Conservation (phyloP, 2,888 invertebrate genomes). For the Punctoribates punctum region DNA sequence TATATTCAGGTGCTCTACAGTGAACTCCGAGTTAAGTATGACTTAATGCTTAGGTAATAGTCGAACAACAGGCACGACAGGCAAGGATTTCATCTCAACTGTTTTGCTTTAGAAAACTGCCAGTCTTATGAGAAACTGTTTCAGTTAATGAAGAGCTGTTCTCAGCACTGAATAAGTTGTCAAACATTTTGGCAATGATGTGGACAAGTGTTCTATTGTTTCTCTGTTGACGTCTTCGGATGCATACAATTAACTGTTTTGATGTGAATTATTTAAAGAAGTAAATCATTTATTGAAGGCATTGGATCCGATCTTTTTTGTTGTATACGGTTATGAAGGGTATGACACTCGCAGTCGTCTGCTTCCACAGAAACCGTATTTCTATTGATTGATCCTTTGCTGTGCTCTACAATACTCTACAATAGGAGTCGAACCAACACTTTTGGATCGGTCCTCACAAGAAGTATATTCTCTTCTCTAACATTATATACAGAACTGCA, state of each 20-base stretch:
- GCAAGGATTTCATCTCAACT: slow-evolving; percentile 8
- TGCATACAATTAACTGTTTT: slow-evolving; percentile 16
- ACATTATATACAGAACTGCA: not conserved
- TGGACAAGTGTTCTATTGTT: slow-evolving; percentile 6
- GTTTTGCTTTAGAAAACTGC: not conserved
- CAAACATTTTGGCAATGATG: slow-evolving; percentile 19
- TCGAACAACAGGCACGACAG: slow-evolving; percentile 23
- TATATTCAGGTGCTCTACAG: slow-evolving; percentile 20
- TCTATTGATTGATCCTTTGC: slow-evolving; percentile 13
- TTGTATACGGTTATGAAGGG: too few species aligned
- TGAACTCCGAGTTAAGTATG: not conserved
- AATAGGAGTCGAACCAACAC: too few species aligned
- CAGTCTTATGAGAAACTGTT: slow-evolving; percentile 3
- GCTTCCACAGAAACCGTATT: not conserved
- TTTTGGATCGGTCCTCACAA: not conserved
- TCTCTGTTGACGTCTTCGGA: slow-evolving; percentile 2
- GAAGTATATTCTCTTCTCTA: not conserved
- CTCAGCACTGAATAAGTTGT: not conserved
- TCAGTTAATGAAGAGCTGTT: not conserved
- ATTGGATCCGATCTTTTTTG: not conserved
- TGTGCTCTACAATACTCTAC: not conserved
- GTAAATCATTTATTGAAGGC: not conserved
- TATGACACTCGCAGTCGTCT: not conserved
- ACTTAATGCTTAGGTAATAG: slow-evolving; percentile 8
- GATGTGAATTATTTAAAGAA: slow-evolving; percentile 7